Evolutionary conservation across 2,888 invertebrate genomes (phyloP).

Genomic region (Malachius bipustulatus): DNA sequence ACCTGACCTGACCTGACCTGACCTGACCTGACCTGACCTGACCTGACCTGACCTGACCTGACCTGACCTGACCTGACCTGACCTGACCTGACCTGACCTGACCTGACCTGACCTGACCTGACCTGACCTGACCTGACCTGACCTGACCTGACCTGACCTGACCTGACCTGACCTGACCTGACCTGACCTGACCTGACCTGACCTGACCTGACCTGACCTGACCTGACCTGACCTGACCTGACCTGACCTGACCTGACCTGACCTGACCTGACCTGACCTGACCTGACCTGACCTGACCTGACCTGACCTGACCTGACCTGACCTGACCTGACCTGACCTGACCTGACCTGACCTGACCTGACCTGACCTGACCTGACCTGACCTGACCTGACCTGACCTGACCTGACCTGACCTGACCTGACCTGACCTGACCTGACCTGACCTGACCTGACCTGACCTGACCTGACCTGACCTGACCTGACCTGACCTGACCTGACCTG

Average conservation of each 20-base stretch:
- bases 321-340: slow-evolving; percentile 3
- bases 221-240: slow-evolving; percentile 11
- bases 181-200: slow-evolving; percentile 6
- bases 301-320: slow-evolving; percentile 3
- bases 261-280: slow-evolving; percentile 3
- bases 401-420: slow-evolving; percentile 12
- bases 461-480: slow-evolving; percentile 13
- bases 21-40: slow-evolving; percentile 5
- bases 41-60: slow-evolving; percentile 3
- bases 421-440: slow-evolving; percentile 10
- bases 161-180: slow-evolving; percentile 9
- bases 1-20: slow-evolving; percentile 3
- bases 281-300: slow-evolving; percentile 5
- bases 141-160: slow-evolving; percentile 11
- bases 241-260: slow-evolving; percentile 3
- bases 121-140: slow-evolving; percentile 25
- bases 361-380: slow-evolving; percentile 28
- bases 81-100: slow-evolving; percentile 27
- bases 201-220: slow-evolving; percentile 12
- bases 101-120: slow-evolving; percentile 27
- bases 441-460: slow-evolving; percentile 7
- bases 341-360: slow-evolving; percentile 22
- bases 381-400: slow-evolving; percentile 27
- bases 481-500: slow-evolving; percentile 11
- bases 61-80: slow-evolving; percentile 3